These are phyloP conservation scores for Hoplostethus atlanticus DNA, from an alignment of 2,797 vertebrate genomes.

Conservation along the genomic window DNA sequence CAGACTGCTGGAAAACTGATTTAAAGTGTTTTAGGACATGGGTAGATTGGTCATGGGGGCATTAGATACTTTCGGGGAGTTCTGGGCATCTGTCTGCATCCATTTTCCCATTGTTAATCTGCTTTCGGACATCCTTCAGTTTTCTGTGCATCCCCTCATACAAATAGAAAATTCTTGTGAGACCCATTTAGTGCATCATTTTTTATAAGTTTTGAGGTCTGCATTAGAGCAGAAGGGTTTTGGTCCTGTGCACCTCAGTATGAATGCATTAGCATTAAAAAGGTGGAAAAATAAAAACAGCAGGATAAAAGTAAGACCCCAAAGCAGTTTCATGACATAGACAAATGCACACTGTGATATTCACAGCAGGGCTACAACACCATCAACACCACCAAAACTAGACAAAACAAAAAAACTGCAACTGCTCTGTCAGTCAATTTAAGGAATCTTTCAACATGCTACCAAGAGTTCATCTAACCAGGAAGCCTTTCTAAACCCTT, in stretches of 20 bases:
- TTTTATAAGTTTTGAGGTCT: background rate
- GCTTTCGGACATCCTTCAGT: background rate
- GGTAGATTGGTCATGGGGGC: constrained; percentile 14
- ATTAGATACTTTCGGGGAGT: constrained; percentile 16
- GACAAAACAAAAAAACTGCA: background rate
- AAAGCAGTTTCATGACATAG: constrained; percentile 16
- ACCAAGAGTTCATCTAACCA: background rate
- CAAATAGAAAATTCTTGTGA: too few species aligned
- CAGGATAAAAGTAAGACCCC: constrained; percentile 13
- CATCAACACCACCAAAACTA: background rate
- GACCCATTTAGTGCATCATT: too few species aligned
- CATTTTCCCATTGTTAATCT: constrained; percentile 23
- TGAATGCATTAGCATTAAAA: constrained; percentile 9
- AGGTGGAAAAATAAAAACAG: constrained; percentile 8
- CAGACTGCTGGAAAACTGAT: constrained; percentile 40
- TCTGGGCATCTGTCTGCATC: constrained; percentile 31
- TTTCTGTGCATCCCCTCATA: background rate
- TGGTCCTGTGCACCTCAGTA: constrained; percentile 8
- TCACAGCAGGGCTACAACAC: constrained; percentile 14
- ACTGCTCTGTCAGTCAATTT: too few species aligned
- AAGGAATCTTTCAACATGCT: background rate
- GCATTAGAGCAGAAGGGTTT: constrained; percentile 4
- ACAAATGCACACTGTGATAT: background rate
- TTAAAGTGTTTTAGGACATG: constrained; percentile 44
- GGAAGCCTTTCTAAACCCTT: background rate